Base-by-base conservation (phyloP, 2,797 vertebrate species). In the Sarcophilus harrisii region DNA sequence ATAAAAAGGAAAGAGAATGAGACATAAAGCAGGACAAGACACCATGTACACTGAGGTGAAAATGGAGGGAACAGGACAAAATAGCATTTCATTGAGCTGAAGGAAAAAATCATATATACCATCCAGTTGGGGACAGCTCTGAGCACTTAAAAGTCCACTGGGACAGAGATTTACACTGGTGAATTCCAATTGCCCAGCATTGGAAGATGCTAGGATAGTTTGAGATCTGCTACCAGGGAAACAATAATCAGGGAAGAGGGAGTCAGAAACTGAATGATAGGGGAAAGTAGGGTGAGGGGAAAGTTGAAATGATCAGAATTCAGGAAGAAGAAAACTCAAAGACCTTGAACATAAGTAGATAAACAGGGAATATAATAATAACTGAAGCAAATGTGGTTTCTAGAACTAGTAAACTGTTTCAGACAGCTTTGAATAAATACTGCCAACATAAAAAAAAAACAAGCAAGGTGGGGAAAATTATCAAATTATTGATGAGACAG, bases 391-490 rank as follows among this genome's bases (percentile, higher is more conserved):
- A 38, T 38, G 66, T 73, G n/a, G 5, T 14, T 18, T 81, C 73
- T 38, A 81, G 6, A 81, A 38, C n/a, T 81, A 45, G 18, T 81
- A 24, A 81, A 45, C 9, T 38, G 16, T 16, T 73, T 73, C n/a
- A 38, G n/a, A 18, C 1, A 73, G 16, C 16, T 21, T 38, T 73
- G n/a, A 73, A 38, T 73, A 73, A 73, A 73, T 38, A 38, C 5
- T 73, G n/a, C 62, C 54, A 55, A 55, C 9, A 55, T 55, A 55
- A 58, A 58, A 27, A 59, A n/a, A 38, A 73, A 38, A 38, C 0
- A 1, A 14, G 14, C 2, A 5, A 8, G 0, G 0, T 8, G 18
- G 18, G 8, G 32, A n/a, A 5, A 73, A 8, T 24, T 6, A 81
- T 81, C 38, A 45, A 45, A 81, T 10, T 81, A 38, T 45, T 81